A percentile compares a stretch with the other conserved stretches of the same genome.
These are phyloP conservation scores for Drosophila santomea DNA, from an alignment of 1,140 invertebrate genomes.

Conservation along the genomic window DNA sequence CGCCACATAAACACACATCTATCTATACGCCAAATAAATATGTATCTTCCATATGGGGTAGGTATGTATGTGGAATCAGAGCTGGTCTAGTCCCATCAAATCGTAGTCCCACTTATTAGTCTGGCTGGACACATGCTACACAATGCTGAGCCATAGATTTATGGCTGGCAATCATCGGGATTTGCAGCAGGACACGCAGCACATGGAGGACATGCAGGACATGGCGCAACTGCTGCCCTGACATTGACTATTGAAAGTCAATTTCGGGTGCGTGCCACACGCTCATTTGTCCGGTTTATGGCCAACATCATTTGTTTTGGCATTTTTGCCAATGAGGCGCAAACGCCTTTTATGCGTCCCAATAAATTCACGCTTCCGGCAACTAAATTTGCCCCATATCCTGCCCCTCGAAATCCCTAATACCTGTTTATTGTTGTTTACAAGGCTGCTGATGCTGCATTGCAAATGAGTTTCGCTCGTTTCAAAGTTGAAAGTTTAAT, in stretches of 20 bases:
- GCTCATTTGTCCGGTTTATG: conserved; percentile 82
- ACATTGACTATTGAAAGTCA: conserved; percentile 80
- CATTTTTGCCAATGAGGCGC: conserved; percentile 65
- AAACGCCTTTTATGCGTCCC: conserved; percentile 76
- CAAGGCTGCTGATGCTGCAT: conserved; percentile 50
- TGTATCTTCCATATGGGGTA: not conserved
- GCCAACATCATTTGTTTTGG: conserved; percentile 68
- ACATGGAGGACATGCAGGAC: conserved; percentile 14
- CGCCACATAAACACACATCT: conserved; percentile 22
- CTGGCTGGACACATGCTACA: conserved; percentile 58
- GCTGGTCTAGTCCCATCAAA: conserved; percentile 33
- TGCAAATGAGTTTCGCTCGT: conserved; percentile 50
- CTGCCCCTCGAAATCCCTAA: conserved; percentile 32
- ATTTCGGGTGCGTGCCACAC: conserved; percentile 79
- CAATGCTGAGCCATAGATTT: conserved; percentile 77
- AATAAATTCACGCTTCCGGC: conserved; percentile 79
- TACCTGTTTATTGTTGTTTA: conserved; percentile 78
- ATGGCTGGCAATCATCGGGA: conserved; percentile 75
- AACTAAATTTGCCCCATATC: not conserved
- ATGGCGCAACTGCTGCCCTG: conserved; percentile 37
- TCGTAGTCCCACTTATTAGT: conserved; percentile 53
- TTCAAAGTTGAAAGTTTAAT: conserved; percentile 48
- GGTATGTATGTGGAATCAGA: not conserved
- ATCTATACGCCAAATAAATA: not conserved
- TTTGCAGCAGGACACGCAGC: conserved; percentile 43